Base-by-base conservation (phyloP, 2,113 vertebrate genomes). In the Nerophis ophidion region DNA sequence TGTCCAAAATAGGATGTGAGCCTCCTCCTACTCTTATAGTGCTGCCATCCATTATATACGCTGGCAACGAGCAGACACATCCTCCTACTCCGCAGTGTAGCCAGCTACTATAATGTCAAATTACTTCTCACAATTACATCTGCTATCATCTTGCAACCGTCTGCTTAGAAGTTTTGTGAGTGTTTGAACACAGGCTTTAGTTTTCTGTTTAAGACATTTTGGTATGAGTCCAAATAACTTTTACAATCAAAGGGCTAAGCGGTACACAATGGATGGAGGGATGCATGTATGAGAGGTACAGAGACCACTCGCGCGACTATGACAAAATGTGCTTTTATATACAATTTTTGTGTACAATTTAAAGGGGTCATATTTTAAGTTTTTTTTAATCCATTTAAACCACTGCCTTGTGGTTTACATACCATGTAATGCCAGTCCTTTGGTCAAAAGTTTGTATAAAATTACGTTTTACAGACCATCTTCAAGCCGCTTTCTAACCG, bases 1-100 rank as follows among this genome's bases (percentile, higher is more conserved):
- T 88, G 86, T 84, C 84, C 85, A 71, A 75, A 82, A 79, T 68
- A 74, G 84, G 81, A 86, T 80, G 80, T 74, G 65, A 79, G 70
- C 78, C 79, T 84, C 84, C 84, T 79, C 84, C 84, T 82, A 84
- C 84, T 79, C 76, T 72, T 80, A 79, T 75, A 78, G 80, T 81
- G 69, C 79, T 72, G 61, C 82, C 80, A 87, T 87, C 82, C 86
- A 87, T 87, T 88, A 88, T 79, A 63, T 68, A 71, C 44, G 69
- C 79, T 82, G 75, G 81, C 74, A 77, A 77, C 53, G 70, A 81
- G 79, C 83, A 81, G 81, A 75, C 82, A 68, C 74, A 81, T 82
- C 82, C 85, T 82, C 78, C 82, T 78, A 79, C 84, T 83, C 81
- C 79, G 74, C 76, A 68, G 77, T 68, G 68, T 73, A 65, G 53